Percentiles rank a stretch among this genome's conserved stretches.
phyloP scores from a whole-genome alignment of 2,113 vertebrate species.

The Chaenogobius annularis region DNA sequence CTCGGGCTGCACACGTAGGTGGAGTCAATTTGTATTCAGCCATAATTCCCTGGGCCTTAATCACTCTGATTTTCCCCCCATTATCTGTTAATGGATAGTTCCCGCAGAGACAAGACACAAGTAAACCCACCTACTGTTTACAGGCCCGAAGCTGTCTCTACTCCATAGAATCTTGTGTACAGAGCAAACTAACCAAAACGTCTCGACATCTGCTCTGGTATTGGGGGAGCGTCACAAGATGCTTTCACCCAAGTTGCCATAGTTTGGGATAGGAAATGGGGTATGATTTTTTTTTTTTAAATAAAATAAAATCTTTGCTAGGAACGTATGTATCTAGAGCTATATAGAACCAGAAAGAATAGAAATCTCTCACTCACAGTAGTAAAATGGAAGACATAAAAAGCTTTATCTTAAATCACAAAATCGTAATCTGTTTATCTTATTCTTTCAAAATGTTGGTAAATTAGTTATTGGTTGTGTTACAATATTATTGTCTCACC shows the following conservation, averaged over 20 bases:
- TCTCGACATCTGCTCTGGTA: slow-evolving; percentile 48
- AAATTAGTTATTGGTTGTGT: too few relatives aligned
- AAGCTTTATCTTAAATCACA: too few relatives aligned
- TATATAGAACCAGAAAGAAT: too few relatives aligned
- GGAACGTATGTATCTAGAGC: too few relatives aligned
- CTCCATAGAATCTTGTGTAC: slow-evolving; percentile 55
- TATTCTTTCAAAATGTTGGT: too few relatives aligned
- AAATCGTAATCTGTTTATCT: too few relatives aligned
- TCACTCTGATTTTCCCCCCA: slow-evolving; percentile 93
- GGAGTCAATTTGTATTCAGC: slow-evolving; percentile 90
- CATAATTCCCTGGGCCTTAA: slow-evolving; percentile 93
- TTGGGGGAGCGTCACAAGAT: slow-evolving; percentile 14
- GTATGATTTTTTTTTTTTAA: neutral
- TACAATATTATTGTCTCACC: too few relatives aligned
- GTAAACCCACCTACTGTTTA: slow-evolving; percentile 82
- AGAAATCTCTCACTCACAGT: too few relatives aligned
- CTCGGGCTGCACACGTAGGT: slow-evolving; percentile 73
- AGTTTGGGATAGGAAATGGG: neutral
- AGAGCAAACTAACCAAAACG: slow-evolving; percentile 62
- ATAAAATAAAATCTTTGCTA: too few relatives aligned
- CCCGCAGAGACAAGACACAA: slow-evolving; percentile 77
- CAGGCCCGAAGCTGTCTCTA: slow-evolving; percentile 76
- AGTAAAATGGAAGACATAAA: too few relatives aligned
- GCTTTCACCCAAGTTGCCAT: neutral
- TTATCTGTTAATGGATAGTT: slow-evolving; percentile 99